Conservation (phyloP, 2,888 invertebrate species). For the Mesorhabditis belari region DNA sequence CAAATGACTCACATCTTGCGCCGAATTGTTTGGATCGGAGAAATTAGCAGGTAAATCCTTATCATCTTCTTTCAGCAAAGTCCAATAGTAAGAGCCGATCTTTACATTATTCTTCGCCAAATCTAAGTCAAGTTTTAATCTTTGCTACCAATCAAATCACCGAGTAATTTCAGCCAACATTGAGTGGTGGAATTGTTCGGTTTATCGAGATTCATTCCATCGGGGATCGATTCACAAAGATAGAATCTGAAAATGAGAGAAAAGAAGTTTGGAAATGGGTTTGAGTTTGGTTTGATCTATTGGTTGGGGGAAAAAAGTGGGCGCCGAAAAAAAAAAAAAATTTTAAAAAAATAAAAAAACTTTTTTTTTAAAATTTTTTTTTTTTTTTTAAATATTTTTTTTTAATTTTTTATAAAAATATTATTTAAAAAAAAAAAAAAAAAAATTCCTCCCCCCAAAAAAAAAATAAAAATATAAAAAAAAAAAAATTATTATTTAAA, state of each 20-base stretch:
- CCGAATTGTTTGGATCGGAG: not conserved
- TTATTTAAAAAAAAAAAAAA: too few species aligned
- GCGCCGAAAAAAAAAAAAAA: too few species aligned
- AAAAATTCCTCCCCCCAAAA: too few species aligned
- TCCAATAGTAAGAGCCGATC: conserved; percentile 91
- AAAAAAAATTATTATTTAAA: too few species aligned
- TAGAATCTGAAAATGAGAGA: not conserved
- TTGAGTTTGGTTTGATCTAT: too few species aligned
- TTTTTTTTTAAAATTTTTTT: too few species aligned
- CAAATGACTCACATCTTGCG: not conserved
- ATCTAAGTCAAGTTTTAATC: conserved; percentile 46
- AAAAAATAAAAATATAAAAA: too few species aligned
- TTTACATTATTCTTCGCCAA: conserved; percentile 73
- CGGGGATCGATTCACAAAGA: not conserved
- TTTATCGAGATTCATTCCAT: not conserved
- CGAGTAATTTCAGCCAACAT: not conserved
- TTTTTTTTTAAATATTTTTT: too few species aligned
- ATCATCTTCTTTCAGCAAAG: conserved; percentile 73
- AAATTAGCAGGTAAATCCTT: conserved; percentile 13
- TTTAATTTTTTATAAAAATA: too few species aligned
- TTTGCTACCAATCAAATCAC: not conserved
- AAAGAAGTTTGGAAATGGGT: not conserved
- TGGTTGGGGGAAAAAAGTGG: too few species aligned
- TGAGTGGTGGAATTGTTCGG: not conserved
- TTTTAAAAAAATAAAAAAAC: too few species aligned